Percentiles rank a stretch among this genome's conserved stretches.
Conservation (phyloP, 2,797 vertebrate genomes). For the Protosalanx chinensis region DNA sequence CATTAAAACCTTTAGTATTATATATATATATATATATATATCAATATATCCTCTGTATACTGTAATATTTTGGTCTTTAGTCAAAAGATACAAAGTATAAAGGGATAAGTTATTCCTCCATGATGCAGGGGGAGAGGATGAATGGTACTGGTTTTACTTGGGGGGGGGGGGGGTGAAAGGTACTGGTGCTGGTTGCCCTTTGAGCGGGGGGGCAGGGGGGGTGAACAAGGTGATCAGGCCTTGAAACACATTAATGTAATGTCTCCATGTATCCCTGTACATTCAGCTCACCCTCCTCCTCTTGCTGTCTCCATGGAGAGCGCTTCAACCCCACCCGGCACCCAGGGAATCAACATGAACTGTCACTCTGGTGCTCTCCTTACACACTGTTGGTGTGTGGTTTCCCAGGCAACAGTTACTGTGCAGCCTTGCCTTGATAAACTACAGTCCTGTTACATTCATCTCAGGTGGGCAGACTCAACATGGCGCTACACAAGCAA, state of each 20-base stretch:
- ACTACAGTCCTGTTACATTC: slow-evolving; percentile 75
- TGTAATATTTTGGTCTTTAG: slow-evolving; percentile 80
- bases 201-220: background rate
- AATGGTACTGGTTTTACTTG: too few relatives aligned
- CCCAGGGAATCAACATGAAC: too few relatives aligned
- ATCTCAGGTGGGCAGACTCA: slow-evolving; percentile 62
- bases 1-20: slow-evolving; percentile 82
- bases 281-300: background rate
- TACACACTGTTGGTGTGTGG: slow-evolving; percentile 62
- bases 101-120: slow-evolving; percentile 28
- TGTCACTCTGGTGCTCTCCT: slow-evolving; percentile 16
- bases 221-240: slow-evolving; percentile 39
- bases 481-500: slow-evolving; percentile 32
- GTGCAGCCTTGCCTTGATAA: too few relatives aligned
- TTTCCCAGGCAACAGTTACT: slow-evolving; percentile 10
- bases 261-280: background rate
- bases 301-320: background rate
- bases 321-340: too few relatives aligned
- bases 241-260: too few relatives aligned
- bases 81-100: slow-evolving; percentile 74
- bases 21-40: slow-evolving; percentile 64
- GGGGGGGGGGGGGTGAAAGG: too few relatives aligned
- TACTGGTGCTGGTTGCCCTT: too few relatives aligned
- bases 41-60: slow-evolving; percentile 62
- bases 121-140: too few relatives aligned